Evolutionary conservation across 2,797 vertebrate genomes (phyloP), one percentile per base, ranked within the genome.

Genomic region (Acridotheres tristis): DNA sequence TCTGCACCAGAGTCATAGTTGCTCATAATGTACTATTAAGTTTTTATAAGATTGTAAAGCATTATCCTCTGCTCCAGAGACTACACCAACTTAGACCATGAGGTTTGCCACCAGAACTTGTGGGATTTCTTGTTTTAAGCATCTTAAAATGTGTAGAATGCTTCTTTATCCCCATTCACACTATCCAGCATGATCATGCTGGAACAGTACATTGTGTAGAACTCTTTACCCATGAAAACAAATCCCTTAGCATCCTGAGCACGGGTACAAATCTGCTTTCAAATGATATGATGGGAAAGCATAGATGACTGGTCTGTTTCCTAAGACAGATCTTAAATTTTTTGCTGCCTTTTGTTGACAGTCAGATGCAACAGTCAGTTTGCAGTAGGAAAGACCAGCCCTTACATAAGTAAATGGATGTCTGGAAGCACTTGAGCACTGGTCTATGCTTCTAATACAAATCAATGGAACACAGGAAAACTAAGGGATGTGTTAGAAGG

Each of bases 191-290:
- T 6, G 5, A 73, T 9, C 17, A 2, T 40, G 32, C 36, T 80
- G 50, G 23, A 61, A 6, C 30, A 47, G 3, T 25, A 20, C 5
- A 0, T 75, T 51, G 27, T 0, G 0, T 71, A 34, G 7, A 63
- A 32, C 42, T 63, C 14, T 57, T 71, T 34, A 79, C 26, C 40
- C 21, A 12, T 19, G 18, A 53, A 30, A 53, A 18, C 40, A 87
- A 66, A 34, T 20, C 78, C 34, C 20, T n/a, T 43, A 29, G 26
- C 20, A 58, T 89, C 32, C 30, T 67, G n/a, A 51, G n/a, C 47
- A 36, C 5, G 9, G 58, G 72, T 36, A 19, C 3, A 89, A 40
- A 68, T 67, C 61, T 80, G 7, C 42, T 74, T 91, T 85, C 23
- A 63, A 14, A 12, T 50, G 62, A 25, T 50, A 4, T 36, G 40